Evolutionary conservation across 2,113 vertebrate genomes (phyloP).

Genomic region (Hyperoodon ampullatus): DNA sequence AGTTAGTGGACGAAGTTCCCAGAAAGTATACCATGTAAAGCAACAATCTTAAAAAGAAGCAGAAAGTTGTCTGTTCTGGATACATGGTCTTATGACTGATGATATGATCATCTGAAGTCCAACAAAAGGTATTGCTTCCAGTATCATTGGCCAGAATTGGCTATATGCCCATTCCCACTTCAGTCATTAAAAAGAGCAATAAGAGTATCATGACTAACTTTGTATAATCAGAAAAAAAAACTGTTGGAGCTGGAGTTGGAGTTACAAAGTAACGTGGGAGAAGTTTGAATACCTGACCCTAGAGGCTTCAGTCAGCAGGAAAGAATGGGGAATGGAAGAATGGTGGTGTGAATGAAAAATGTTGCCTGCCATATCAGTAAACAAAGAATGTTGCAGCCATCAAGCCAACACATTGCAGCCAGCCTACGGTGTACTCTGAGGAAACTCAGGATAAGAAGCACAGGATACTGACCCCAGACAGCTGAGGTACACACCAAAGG

Average conservation of each 20-base stretch:
- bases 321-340: background rate
- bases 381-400: too few relatives aligned
- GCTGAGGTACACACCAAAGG: background rate
- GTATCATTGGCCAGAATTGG: background rate
- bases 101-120: background rate
- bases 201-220: background rate
- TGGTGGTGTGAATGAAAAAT: background rate
- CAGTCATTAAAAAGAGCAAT: background rate
- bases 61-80: background rate
- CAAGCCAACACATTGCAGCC: too few relatives aligned
- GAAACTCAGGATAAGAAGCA: background rate
- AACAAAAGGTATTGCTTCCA: background rate
- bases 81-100: background rate
- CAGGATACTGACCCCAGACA: background rate
- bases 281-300: background rate
- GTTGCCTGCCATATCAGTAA: too few relatives aligned
- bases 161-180: background rate
- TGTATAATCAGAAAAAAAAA: background rate
- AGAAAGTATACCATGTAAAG: background rate
- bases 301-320: background rate
- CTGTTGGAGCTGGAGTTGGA: background rate
- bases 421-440: background rate
- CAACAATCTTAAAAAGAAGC: background rate
- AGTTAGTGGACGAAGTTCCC: background rate
- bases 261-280: background rate